phyloP scores from a whole-genome alignment of 2,888 invertebrate species.

The Camptogramma bilineatum region DNA sequence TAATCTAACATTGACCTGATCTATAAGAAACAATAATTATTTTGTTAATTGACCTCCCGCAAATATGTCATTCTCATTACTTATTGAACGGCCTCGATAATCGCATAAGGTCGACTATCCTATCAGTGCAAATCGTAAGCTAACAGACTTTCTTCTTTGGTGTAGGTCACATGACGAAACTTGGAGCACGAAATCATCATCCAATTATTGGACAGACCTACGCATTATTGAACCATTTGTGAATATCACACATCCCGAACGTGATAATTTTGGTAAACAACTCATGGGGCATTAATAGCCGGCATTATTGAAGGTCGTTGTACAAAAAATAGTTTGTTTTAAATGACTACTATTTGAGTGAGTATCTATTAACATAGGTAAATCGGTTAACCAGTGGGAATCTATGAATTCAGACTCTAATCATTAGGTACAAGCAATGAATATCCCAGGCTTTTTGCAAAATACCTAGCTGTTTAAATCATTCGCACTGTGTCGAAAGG shows the following conservation, averaged over 20 bases:
- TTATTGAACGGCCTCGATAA: too few relatives aligned
- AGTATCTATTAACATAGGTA: too few relatives aligned
- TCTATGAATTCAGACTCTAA: too few relatives aligned
- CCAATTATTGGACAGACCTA: neutral
- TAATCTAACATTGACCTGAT: too few relatives aligned
- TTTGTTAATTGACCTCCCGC: too few relatives aligned
- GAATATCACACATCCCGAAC: slow-evolving; percentile 20
- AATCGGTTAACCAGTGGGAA: too few relatives aligned
- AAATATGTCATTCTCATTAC: too few relatives aligned
- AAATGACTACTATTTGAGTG: too few relatives aligned
- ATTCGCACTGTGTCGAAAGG: neutral
- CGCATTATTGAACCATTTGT: slow-evolving; percentile 11
- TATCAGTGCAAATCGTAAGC: neutral
- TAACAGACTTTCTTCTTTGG: neutral
- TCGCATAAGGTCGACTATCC: too few relatives aligned
- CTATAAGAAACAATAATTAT: too few relatives aligned
- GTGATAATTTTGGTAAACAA: slow-evolving; percentile 26
- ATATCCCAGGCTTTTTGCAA: neutral
- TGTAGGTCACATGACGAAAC: slow-evolving; percentile 1
- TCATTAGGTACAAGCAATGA: too few relatives aligned
- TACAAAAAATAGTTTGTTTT: slow-evolving; percentile 3
- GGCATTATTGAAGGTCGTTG: slow-evolving; percentile 15
- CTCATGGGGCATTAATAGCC: slow-evolving; percentile 3
- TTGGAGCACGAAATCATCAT: neutral
- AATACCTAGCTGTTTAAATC: neutral